phyloP scores from a whole-genome alignment of 1,140 invertebrate genomes.

The Antheraea mylitta region DNA sequence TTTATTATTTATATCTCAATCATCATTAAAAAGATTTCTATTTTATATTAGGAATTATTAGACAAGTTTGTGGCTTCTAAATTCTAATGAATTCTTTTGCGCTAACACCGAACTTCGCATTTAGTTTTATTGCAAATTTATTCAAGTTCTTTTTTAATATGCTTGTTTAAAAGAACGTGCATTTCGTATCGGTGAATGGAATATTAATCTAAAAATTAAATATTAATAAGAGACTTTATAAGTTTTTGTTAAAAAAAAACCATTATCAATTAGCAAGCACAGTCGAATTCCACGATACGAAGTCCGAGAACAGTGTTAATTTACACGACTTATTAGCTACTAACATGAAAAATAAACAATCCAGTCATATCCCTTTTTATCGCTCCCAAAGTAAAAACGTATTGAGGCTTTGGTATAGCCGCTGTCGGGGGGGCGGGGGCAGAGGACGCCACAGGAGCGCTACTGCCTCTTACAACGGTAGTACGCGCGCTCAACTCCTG shows the following conservation, averaged over 20 bases:
- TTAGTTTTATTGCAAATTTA: neutral
- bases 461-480: slow-evolving; percentile 70
- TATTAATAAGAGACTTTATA: neutral
- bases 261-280: slow-evolving; percentile 49
- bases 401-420: slow-evolving; percentile 56
- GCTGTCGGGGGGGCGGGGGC: slow-evolving; percentile 31
- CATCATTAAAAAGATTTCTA: too few species aligned
- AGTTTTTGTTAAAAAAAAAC: slow-evolving; percentile 21
- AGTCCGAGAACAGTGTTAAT: slow-evolving; percentile 51
- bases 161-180: neutral
- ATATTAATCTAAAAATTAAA: slow-evolving; percentile 10
- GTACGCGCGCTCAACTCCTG: slow-evolving; percentile 67
- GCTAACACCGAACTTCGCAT: neutral
- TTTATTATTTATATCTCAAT: slow-evolving; percentile 15
- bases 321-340: slow-evolving; percentile 72
- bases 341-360: slow-evolving; percentile 77
- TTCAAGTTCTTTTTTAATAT: neutral
- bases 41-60: too few species aligned
- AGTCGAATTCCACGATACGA: slow-evolving; percentile 44
- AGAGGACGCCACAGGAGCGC: slow-evolving; percentile 57
- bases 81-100: too few species aligned
- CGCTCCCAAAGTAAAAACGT: slow-evolving; percentile 67
- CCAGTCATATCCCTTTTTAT: slow-evolving; percentile 71
- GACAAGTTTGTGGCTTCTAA: too few species aligned
- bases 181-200: neutral